phyloP scores from a whole-genome alignment of 2,113 vertebrate species.

The Melozone crissalis region DNA sequence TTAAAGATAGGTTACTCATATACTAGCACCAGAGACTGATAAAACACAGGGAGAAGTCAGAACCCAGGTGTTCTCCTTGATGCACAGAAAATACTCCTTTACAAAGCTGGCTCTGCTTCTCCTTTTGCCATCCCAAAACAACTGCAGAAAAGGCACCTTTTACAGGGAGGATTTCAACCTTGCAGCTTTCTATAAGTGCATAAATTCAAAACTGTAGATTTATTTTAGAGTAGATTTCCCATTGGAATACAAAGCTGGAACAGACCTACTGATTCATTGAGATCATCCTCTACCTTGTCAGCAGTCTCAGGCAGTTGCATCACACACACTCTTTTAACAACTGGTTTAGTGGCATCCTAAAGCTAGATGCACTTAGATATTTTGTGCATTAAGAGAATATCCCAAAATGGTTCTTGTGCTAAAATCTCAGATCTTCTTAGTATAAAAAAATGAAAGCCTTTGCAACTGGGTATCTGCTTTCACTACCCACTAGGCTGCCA shows the following conservation, averaged over 20 bases:
- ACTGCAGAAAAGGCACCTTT: neutral
- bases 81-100: neutral
- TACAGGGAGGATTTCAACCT: neutral
- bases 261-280: neutral
- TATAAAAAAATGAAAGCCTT: neutral
- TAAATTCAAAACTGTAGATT: neutral
- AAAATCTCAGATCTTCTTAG: neutral
- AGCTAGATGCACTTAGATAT: neutral
- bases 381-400: neutral
- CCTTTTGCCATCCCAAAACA: neutral
- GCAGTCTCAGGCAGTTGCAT: neutral
- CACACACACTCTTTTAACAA: neutral
- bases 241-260: neutral
- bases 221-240: neutral
- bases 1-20: neutral
- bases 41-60: neutral
- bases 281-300: neutral
- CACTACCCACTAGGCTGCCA: neutral
- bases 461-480: neutral
- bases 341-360: neutral
- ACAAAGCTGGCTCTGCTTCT: neutral
- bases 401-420: neutral
- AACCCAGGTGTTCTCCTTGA: fast-evolving
- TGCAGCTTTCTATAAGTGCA: neutral
- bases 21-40: neutral